phyloP scores from a whole-genome alignment of 2,888 invertebrate genomes.

The Pachycephus smyrnensis region DNA sequence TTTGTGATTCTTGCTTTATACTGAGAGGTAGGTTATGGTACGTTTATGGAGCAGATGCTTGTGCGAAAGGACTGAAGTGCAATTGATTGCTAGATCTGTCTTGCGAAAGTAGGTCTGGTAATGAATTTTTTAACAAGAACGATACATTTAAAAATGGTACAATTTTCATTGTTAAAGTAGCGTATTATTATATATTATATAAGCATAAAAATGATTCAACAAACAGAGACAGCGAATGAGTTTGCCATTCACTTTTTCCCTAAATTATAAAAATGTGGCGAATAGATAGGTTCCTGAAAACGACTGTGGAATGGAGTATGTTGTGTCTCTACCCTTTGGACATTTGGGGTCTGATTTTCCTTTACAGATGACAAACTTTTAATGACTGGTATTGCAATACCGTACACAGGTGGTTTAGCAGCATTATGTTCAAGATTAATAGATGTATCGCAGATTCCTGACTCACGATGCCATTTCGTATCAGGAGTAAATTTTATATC shows the following conservation, averaged over 20 bases:
- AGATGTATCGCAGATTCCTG: background rate
- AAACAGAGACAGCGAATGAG: too few relatives aligned
- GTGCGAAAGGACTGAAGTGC: too few relatives aligned
- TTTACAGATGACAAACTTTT: constrained; percentile 1
- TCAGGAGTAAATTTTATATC: background rate
- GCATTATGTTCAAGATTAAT: background rate
- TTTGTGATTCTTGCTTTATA: too few relatives aligned
- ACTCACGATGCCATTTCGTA: background rate
- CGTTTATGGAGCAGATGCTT: too few relatives aligned
- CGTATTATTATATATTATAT: too few relatives aligned
- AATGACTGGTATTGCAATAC: constrained; percentile 5
- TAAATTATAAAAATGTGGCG: background rate
- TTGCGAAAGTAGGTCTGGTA: too few relatives aligned
- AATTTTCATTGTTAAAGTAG: too few relatives aligned
- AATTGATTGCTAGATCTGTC: too few relatives aligned
- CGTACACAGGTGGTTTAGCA: background rate
- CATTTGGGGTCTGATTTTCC: background rate
- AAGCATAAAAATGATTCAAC: too few relatives aligned
- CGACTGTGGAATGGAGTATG: constrained; percentile 1
- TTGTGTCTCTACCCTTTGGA: background rate
- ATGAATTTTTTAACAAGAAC: too few relatives aligned
- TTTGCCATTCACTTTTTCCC: background rate
- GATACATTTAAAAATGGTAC: too few relatives aligned
- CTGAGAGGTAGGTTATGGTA: too few relatives aligned
- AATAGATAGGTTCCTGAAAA: constrained; percentile 3